phyloP scores from a whole-genome alignment of 2,113 vertebrate species.

The Campylomormyrus tamandua region DNA sequence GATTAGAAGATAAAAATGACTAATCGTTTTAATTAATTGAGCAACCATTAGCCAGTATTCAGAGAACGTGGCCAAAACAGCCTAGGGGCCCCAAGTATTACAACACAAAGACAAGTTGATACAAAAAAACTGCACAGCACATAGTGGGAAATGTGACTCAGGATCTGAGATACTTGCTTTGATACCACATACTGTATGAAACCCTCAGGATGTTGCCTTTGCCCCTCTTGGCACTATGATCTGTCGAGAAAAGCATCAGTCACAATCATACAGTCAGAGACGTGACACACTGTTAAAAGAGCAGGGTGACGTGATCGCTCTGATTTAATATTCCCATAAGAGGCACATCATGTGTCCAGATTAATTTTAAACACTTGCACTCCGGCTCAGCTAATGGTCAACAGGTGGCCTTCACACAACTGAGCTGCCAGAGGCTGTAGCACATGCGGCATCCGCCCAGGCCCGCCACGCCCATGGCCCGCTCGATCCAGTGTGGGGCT shows the following conservation, averaged over 20 bases:
- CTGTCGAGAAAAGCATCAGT: not conserved
- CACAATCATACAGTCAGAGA: not conserved
- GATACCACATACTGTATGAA: not conserved
- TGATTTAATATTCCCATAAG: constrained; percentile 5
- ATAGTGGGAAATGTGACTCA: not conserved
- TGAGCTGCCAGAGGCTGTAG: not conserved
- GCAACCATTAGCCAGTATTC: not conserved
- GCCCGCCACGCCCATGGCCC: not conserved
- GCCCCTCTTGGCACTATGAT: not conserved
- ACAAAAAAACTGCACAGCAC: not conserved
- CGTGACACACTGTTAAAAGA: not conserved
- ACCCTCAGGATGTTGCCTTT: not conserved
- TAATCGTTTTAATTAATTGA: not conserved
- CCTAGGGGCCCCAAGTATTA: not conserved
- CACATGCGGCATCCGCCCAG: not conserved
- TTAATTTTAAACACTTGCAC: constrained; percentile 8
- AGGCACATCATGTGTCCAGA: constrained; percentile 6
- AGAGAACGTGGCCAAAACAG: not conserved
- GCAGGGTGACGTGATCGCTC: too few relatives aligned
- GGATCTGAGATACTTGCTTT: not conserved
- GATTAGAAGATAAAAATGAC: not conserved
- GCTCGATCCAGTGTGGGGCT: not conserved
- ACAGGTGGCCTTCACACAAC: constrained; percentile 10
- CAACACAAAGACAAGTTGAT: not conserved
- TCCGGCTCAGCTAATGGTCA: not conserved